Evolutionary conservation across 1,140 invertebrate species (phyloP).

Genomic region (Mya arenaria): DNA sequence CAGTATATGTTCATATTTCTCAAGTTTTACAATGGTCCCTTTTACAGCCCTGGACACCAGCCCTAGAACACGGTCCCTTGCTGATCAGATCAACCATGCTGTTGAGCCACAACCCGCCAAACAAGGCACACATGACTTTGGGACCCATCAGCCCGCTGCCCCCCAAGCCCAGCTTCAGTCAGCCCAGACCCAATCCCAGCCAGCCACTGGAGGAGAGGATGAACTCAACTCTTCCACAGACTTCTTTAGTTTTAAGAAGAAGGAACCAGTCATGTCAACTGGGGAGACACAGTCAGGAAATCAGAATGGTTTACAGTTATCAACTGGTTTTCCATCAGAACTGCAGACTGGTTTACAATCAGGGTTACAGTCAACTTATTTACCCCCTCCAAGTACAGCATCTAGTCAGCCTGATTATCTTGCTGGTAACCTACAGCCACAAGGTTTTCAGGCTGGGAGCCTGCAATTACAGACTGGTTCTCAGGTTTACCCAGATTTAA

Average conservation of each 20-base stretch:
- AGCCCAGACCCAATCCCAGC: background rate
- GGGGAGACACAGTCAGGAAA: background rate
- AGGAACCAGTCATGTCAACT: background rate
- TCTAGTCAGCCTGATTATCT: background rate
- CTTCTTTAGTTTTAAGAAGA: slow-evolving; percentile 51
- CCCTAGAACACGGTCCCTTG: slow-evolving; percentile 27
- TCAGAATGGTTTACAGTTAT: slow-evolving; percentile 15
- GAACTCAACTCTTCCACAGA: slow-evolving; percentile 49
- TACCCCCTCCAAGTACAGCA: background rate
- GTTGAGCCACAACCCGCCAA: too few species aligned
- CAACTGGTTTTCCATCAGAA: background rate
- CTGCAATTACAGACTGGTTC: slow-evolving; percentile 29
- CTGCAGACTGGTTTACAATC: background rate
- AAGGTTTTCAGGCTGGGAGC: background rate
- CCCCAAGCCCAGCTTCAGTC: background rate
- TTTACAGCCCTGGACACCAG: slow-evolving; percentile 14
- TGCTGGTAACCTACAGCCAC: background rate
- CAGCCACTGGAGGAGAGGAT: background rate
- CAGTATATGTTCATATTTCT: too few species aligned
- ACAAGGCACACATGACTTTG: too few species aligned
- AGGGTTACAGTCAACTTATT: background rate
- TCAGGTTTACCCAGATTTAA: slow-evolving; percentile 23
- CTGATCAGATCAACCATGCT: background rate
- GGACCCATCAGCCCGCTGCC: too few species aligned
- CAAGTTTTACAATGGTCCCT: too few species aligned